These are phyloP conservation scores for Glaucidium brasilianum DNA, from an alignment of 2,113 vertebrate genomes.

Conservation along the genomic window DNA sequence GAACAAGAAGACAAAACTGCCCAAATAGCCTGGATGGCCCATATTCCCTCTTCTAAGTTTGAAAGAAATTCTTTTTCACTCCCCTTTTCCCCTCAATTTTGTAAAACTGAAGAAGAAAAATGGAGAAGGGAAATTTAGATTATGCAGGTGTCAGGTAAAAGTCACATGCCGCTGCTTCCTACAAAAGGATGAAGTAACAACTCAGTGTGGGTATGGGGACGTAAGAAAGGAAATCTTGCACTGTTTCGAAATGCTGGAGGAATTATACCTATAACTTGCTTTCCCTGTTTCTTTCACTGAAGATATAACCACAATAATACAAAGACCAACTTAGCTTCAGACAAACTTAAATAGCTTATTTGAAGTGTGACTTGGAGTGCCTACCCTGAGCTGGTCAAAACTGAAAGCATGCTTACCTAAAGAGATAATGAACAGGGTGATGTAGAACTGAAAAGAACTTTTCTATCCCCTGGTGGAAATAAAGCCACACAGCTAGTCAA, in stretches of 20 bases:
- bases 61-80: neutral
- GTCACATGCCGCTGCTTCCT: neutral
- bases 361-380: neutral
- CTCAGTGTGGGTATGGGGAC: neutral
- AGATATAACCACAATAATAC: neutral
- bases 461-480: neutral
- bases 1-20: neutral
- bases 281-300: neutral
- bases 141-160: neutral
- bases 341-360: neutral
- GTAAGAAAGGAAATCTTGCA: neutral
- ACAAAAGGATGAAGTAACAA: neutral
- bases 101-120: neutral
- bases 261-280: neutral
- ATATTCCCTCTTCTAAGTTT: neutral
- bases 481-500: neutral
- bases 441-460: neutral
- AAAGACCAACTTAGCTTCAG: neutral
- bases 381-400: neutral
- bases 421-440: neutral
- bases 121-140: neutral
- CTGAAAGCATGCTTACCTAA: neutral
- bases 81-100: neutral
- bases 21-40: neutral
- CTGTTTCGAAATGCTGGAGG: neutral